These are phyloP conservation scores for Tragelaphus eurycerus DNA, from an alignment of 2,797 vertebrate genomes.

Conservation along the genomic window DNA sequence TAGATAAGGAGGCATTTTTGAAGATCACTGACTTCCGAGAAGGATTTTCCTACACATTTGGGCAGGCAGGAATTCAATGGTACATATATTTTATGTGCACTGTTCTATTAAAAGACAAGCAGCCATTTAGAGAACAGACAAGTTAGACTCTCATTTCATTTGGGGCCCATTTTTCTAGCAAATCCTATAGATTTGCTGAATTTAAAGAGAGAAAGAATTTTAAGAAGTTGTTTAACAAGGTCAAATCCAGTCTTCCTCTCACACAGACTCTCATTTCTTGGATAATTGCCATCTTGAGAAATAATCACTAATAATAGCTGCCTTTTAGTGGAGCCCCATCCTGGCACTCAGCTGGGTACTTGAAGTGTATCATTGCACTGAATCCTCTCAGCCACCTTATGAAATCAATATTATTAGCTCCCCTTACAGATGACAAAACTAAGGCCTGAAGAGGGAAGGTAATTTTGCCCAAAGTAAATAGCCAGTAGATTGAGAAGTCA, in stretches of 20 bases:
- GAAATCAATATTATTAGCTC: neutral
- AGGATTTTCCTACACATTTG: neutral
- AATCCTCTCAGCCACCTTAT: neutral
- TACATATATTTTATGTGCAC: neutral
- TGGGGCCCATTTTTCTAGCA: neutral
- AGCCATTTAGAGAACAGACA: neutral
- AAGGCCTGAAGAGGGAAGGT: neutral
- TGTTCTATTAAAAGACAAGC: neutral
- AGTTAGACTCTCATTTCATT: neutral
- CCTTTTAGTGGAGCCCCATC: neutral
- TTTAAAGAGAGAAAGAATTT: neutral
- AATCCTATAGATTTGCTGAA: neutral
- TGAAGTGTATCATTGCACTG: neutral
- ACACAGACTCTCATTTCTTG: neutral
- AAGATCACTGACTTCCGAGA: neutral
- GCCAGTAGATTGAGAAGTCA: neutral
- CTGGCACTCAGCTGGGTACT: neutral
- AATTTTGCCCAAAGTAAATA: neutral
- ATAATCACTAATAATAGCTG: slow-evolving; percentile 13
- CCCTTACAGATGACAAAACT: neutral
- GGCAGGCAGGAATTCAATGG: neutral
- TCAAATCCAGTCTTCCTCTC: neutral
- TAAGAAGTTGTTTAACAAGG: neutral
- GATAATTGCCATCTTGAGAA: neutral
- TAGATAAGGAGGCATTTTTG: neutral